Percentiles rank a stretch among this genome's conserved stretches.
Conservation (phyloP, 2,888 invertebrate species). For the Drosophila fulvimacula region DNA sequence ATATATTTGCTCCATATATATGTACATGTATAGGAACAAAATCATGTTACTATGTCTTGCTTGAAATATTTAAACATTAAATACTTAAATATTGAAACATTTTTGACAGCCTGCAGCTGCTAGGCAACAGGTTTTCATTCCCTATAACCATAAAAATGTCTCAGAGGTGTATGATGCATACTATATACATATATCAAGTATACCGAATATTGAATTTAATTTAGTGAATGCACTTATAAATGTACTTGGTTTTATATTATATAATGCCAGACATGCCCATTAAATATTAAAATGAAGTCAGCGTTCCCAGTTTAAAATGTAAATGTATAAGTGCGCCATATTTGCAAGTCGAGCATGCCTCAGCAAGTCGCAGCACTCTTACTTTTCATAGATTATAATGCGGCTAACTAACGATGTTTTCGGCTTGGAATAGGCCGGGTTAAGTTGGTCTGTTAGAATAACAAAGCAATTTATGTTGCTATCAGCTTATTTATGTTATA, state of each 20-base stretch:
- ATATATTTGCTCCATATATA: background rate
- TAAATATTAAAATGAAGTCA: background rate
- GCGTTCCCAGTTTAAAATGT: background rate
- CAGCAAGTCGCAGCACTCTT: background rate
- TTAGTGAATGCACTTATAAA: background rate
- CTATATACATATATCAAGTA: background rate
- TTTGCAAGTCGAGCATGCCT: background rate
- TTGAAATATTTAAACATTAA: too few species aligned
- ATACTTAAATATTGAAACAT: background rate
- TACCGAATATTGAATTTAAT: background rate
- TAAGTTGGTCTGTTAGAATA: slow-evolving; percentile 25
- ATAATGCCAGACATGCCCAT: background rate
- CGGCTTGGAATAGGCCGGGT: background rate
- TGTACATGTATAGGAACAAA: too few species aligned
- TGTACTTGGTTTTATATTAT: background rate
- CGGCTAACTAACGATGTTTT: background rate
- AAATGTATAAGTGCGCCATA: background rate
- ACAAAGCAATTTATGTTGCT: slow-evolving; percentile 26
- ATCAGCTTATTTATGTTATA: slow-evolving; percentile 25
- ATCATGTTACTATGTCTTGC: background rate
- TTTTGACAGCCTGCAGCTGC: slow-evolving; percentile 17
- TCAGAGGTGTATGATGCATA: background rate
- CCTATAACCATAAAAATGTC: background rate
- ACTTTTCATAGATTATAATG: background rate
- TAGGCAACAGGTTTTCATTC: slow-evolving; percentile 36